These are phyloP conservation scores for Drosophila sp. DNA, from an alignment of 1,140 invertebrate species.

Conservation along the genomic window DNA sequence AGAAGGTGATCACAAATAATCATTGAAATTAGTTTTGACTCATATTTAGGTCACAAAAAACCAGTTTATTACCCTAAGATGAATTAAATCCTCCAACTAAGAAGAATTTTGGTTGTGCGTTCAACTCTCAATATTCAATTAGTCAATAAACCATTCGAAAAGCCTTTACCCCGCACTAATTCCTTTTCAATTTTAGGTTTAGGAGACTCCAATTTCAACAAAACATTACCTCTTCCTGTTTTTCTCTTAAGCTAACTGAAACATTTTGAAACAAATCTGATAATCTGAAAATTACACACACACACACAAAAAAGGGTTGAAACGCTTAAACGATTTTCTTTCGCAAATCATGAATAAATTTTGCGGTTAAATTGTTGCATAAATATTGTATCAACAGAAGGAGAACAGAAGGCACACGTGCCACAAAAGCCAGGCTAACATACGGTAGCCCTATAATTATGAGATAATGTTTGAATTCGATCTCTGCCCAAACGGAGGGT, in stretches of 20 bases:
- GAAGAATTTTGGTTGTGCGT: no score
- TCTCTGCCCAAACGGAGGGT: conserved; percentile 21
- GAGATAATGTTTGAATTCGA: conserved; percentile 82
- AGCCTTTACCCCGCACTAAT: background rate
- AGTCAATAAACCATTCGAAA: background rate
- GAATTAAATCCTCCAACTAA: no score
- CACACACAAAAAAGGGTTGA: conserved; percentile 60
- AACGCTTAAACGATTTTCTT: conserved; percentile 68
- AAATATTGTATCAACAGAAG: conserved; percentile 70
- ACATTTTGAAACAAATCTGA: conserved; percentile 60
- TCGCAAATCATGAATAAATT: conserved; percentile 79
- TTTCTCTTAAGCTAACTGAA: background rate
- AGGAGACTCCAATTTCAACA: background rate
- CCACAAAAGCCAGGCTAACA: conserved; percentile 35
- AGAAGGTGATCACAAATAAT: no score
- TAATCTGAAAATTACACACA: conserved; percentile 80
- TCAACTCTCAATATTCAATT: no score
- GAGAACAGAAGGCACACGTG: conserved; percentile 60
- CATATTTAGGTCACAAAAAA: no score
- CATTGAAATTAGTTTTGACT: no score
- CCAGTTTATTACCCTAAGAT: no score
- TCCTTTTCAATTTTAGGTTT: background rate
- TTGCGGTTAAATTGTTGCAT: conserved; percentile 82
- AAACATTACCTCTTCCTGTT: background rate
- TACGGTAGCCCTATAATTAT: conserved; percentile 80